Base-by-base conservation (phyloP, 2,888 invertebrate species). In the Sicus ferrugineus region DNA sequence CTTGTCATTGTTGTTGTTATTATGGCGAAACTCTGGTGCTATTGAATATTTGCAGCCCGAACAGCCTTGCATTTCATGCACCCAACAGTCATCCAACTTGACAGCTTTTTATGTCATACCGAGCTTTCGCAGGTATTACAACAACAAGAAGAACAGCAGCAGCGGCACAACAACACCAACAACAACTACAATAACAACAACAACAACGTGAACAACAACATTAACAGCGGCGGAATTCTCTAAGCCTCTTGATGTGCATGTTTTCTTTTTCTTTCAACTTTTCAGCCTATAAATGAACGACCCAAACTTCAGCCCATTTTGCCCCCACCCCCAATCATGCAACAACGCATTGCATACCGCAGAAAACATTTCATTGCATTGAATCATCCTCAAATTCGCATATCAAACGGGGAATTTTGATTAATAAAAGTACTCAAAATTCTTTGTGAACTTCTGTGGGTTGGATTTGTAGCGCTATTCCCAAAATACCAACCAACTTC, bases 391-490 rank as follows among this genome's bases (percentile, higher is more conserved):
- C 67, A 59, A 58, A 31, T 59, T 48, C 46, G 67, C 58, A 58
- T 59, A 46, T 58, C 67, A 59, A 67, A 58, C 58, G 59, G 58
- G n/a, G 67, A 67, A 67, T 59, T 67, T 67, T 67, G 67, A 67
- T 67, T 67, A 66, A 66, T 66, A 66, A 66, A n/a, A 66, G 66
- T 66, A 31, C 59, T 67, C 67, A 67, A 67, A 67, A 67, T 67
- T 67, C 67, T 66, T 66, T 56, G 54, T 66, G 31, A 23, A 6
- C 42, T n/a, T n/a, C 50, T 5, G 9, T 21, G 3, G 21, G 21
- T 52, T 52, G 50, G 50, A n/a, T n/a, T n/a, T 52, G 2, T 19
- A 52, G 11, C 4, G 9, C 21, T n/a, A n/a, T n/a, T n/a, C n/a
- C 38, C 9, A 38, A 9, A 38, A 38, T 9, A 38, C 38, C 50